A percentile compares a stretch with the other conserved stretches of the same genome.
Evolutionary conservation across 2,797 vertebrate genomes (phyloP).

Genomic region (Squalus acanthias): DNA sequence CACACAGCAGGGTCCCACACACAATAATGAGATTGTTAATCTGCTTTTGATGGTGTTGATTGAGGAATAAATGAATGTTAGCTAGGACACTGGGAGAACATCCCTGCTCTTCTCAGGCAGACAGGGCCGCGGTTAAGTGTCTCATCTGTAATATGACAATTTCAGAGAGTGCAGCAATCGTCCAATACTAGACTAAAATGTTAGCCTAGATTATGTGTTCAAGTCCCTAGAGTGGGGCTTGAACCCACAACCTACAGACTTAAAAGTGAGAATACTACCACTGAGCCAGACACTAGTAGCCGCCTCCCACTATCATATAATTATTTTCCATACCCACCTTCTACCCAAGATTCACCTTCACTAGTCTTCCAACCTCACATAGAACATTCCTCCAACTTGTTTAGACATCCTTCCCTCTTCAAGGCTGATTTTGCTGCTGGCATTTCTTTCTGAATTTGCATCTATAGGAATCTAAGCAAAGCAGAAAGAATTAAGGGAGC

Average conservation of each 20-base stretch:
- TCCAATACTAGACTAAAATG: no score
- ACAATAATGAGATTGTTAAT: no score
- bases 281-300: no score
- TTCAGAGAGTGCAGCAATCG: neutral
- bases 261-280: no score
- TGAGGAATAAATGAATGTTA: no score
- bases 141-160: neutral
- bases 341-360: neutral
- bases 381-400: neutral
- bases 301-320: neutral
- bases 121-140: neutral
- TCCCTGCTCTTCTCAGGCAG: neutral
- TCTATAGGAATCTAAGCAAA: neutral
- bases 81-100: neutral
- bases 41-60: no score
- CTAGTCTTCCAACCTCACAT: neutral
- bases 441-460: no score
- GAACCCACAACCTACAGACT: no score
- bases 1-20: no score
- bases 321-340: neutral
- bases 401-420: neutral
- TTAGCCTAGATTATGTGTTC: no score
- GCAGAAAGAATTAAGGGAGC: neutral
- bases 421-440: neutral
- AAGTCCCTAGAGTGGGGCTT: no score